Evolutionary conservation across 2,797 vertebrate species (phyloP).

Genomic region (Phoeniculus purpureus): DNA sequence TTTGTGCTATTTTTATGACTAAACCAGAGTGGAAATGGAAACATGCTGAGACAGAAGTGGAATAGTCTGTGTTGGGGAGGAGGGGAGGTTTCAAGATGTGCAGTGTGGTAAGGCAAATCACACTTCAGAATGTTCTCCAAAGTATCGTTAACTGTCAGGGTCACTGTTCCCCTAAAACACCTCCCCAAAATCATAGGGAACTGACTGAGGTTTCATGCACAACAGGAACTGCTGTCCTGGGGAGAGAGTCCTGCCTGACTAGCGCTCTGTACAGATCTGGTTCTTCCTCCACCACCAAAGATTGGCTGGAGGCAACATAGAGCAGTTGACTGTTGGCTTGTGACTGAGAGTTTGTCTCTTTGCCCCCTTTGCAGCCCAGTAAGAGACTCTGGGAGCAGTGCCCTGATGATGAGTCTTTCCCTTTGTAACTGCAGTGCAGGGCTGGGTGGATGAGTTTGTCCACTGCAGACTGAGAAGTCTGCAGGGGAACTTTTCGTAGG

Average conservation of each 20-base stretch:
- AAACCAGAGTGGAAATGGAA: constrained; percentile 2
- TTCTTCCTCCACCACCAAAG: not conserved
- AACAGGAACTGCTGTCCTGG: constrained; percentile 8
- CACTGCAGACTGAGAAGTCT: not conserved
- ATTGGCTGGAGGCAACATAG: not conserved
- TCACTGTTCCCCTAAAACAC: constrained; percentile 1
- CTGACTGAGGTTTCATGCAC: not conserved
- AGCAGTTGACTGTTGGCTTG: not conserved
- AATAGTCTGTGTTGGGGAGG: not conserved
- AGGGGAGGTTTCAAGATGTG: not conserved
- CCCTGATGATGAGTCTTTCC: not conserved
- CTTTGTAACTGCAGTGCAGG: not conserved
- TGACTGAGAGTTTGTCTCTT: not conserved
- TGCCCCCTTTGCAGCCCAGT: not conserved
- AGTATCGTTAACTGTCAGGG: not conserved
- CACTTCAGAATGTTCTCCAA: not conserved
- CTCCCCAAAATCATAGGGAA: not conserved
- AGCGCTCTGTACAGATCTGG: not conserved
- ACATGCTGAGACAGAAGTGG: not conserved
- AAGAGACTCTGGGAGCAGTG: not conserved
- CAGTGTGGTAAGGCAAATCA: not conserved
- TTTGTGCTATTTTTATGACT: constrained; percentile 21
- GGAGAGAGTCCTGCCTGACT: not conserved
- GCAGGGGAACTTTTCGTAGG: not conserved
- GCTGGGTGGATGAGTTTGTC: not conserved